phyloP scores from a whole-genome alignment of 2,888 invertebrate genomes.

The Crematogaster levior region DNA sequence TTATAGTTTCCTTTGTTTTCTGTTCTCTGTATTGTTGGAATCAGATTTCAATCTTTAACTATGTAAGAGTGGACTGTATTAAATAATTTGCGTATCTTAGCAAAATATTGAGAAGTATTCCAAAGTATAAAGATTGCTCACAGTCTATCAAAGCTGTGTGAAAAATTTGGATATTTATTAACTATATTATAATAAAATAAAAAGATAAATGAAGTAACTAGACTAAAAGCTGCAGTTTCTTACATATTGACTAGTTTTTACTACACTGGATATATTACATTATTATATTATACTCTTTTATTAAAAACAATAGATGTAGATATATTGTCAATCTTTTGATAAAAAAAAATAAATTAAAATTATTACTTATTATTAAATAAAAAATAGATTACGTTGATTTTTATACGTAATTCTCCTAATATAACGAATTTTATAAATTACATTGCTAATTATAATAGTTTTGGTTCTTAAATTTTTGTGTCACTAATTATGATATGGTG shows the following conservation, averaged over 20 bases:
- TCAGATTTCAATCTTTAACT: constrained; percentile 19
- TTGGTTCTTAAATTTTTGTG: not conserved
- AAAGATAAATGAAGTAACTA: not conserved
- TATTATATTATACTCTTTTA: not conserved
- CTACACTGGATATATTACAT: not conserved
- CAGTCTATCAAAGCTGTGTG: not conserved
- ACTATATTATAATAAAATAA: not conserved
- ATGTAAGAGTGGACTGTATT: constrained; percentile 17
- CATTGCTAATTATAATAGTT: not conserved
- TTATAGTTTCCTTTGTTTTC: not conserved
- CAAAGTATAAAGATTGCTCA: not conserved
- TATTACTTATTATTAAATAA: constrained; percentile 11
- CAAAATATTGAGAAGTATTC: constrained; percentile 7
- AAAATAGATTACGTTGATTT: not conserved
- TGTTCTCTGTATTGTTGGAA: not conserved
- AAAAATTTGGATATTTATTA: not conserved
- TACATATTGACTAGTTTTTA: not conserved
- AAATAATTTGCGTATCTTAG: not conserved
- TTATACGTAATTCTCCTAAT: not conserved
- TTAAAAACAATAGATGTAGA: not conserved
- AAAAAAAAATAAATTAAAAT: no score
- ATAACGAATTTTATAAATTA: not conserved
- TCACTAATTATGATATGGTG: not conserved
- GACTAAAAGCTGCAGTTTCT: not conserved
- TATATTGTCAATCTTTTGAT: not conserved